Base-by-base conservation (phyloP, 2,888 invertebrate genomes). In the Steinernema carpocapsae region DNA sequence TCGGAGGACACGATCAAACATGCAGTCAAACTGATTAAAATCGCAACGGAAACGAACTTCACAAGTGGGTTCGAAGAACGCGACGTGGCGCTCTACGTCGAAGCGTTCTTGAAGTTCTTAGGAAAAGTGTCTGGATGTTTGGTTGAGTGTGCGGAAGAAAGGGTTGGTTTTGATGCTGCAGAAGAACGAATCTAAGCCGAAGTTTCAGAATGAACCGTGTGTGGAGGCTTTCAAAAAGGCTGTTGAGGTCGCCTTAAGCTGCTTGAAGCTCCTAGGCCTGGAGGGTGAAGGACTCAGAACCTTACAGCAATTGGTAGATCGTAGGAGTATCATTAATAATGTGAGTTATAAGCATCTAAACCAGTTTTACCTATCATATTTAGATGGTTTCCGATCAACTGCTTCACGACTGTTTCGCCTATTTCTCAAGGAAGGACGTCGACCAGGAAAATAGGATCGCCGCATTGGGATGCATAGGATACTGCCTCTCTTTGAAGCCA, bases 401-500 rank as follows among this genome's bases (percentile, higher is more conserved):
- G 29, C 37, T 64, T 6, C 24, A 64, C 14, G 37, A 17, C 1
- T 64, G 64, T 29, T 64, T 64, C 64, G 64, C 64, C n/a, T 64
- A 64, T n/a, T 64, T 32, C 37, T 29, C 32, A 1, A n/a, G 29
- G 12, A 29, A 37, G 32, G 12, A 6, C 14, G 17, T 29, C 19
- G 17, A 32, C 10, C 7, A 2, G 1, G 19, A 14, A 22, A 26
- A 64, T n/a, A 64, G 64, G 32, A 64, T 64, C 17, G n/a, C 29
- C 29, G 24, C 26, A 7, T 32, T 64, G 10, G 17, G 64, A 1
- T 64, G 64, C 64, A 64, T 64, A 17, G 64, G 64, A 12, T 64
- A 2, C 29, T 64, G 64, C 29, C 64, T 64, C 37, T 64, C 64
- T 4, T 17, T 64, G 37, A 64, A 64, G n/a, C n/a, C 64, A 10